phyloP scores from a whole-genome alignment of 1,140 invertebrate species.

The Parapsyche elsis region DNA sequence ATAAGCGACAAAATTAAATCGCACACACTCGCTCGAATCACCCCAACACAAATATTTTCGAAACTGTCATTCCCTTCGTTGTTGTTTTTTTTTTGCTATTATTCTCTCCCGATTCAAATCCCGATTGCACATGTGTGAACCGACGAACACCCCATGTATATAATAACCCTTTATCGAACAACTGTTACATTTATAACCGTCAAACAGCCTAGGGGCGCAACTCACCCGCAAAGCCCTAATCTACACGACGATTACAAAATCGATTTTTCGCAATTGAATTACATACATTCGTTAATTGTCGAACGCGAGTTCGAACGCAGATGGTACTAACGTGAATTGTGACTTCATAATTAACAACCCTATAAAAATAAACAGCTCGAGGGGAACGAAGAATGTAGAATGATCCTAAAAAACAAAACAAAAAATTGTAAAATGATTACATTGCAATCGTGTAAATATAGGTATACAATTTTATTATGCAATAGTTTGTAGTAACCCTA shows the following conservation, averaged over 20 bases:
- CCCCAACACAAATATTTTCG: constrained; percentile 11
- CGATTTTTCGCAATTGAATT: background rate
- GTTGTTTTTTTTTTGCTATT: background rate
- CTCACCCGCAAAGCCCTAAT: background rate
- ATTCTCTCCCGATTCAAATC: background rate
- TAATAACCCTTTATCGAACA: constrained; percentile 39
- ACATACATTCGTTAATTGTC: too few relatives aligned
- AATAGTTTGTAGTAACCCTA: background rate
- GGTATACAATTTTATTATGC: background rate
- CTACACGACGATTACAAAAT: background rate
- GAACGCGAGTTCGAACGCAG: too few relatives aligned
- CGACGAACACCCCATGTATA: background rate
- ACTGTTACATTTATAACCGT: constrained; percentile 44
- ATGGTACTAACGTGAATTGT: too few relatives aligned
- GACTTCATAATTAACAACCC: too few relatives aligned
- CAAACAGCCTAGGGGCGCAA: constrained; percentile 23
- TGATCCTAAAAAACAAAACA: too few relatives aligned
- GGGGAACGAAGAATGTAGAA: too few relatives aligned
- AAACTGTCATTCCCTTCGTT: background rate
- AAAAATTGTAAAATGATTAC: too few relatives aligned
- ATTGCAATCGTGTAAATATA: too few relatives aligned
- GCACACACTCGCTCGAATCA: background rate
- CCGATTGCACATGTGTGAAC: constrained; percentile 36
- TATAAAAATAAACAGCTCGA: too few relatives aligned
- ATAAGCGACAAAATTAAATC: background rate